These are phyloP conservation scores for Cabera pusaria DNA, from an alignment of 2,888 invertebrate species.

Conservation along the genomic window DNA sequence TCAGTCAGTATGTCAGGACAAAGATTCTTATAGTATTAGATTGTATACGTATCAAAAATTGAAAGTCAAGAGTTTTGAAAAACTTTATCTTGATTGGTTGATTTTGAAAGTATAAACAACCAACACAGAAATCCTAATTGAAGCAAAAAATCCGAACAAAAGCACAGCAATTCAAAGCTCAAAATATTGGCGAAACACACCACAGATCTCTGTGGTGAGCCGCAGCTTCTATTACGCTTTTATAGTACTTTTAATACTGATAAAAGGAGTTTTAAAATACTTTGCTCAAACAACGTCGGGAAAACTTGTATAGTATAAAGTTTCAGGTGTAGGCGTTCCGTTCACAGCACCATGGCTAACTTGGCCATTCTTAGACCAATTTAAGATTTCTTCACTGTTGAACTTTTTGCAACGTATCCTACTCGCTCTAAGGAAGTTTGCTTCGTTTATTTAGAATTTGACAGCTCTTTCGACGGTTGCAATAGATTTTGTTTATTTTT, in stretches of 20 bases:
- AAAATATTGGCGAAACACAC: no score
- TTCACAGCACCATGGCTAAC: slow-evolving; percentile 33
- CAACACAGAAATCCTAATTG: no score
- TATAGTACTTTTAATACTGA: slow-evolving; percentile 55
- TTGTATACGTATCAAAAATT: no score
- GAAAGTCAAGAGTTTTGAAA: no score
- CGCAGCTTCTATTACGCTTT: slow-evolving; percentile 31
- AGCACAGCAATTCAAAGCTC: no score
- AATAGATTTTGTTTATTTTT: background rate
- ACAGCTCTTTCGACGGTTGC: background rate
- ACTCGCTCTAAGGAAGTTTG: slow-evolving; percentile 5
- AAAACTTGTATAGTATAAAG: slow-evolving; percentile 55
- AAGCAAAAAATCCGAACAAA: no score
- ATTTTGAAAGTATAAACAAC: no score
- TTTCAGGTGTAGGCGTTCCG: slow-evolving; percentile 42
- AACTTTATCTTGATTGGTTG: no score
- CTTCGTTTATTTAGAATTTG: slow-evolving; percentile 10
- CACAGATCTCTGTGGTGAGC: no score
- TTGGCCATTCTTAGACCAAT: slow-evolving; percentile 26
- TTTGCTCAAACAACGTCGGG: slow-evolving; percentile 36
- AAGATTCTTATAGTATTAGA: no score
- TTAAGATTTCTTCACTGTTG: slow-evolving; percentile 29
- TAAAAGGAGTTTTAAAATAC: slow-evolving; percentile 68
- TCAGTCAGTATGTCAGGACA: no score
- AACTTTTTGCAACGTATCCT: slow-evolving; percentile 11